Evolutionary conservation across 1,140 invertebrate species (phyloP).

Genomic region (Dysdera silvatica): DNA sequence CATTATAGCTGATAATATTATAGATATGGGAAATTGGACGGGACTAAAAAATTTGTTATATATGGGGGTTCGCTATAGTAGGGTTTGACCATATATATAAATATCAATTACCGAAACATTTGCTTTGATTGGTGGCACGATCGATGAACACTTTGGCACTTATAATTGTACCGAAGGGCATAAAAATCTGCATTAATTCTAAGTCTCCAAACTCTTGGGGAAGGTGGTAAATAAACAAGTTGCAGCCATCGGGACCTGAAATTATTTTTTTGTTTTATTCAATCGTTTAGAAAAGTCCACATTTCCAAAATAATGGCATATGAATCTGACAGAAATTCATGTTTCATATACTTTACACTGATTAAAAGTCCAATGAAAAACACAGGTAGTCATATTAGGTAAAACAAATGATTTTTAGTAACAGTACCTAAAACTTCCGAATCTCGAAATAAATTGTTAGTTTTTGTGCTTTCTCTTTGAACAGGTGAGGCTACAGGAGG

Average conservation of each 20-base stretch:
- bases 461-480: slow-evolving; percentile 84
- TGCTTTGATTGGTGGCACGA: slow-evolving; percentile 99
- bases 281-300: background rate
- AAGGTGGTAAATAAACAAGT: slow-evolving; percentile 99
- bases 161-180: slow-evolving; percentile 98
- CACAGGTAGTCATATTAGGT: background rate
- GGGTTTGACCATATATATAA: too few relatives aligned
- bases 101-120: slow-evolving; percentile 79
- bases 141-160: slow-evolving; percentile 99
- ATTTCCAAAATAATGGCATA: background rate
- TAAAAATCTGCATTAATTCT: slow-evolving; percentile 99
- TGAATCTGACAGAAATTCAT: too few relatives aligned
- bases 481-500: slow-evolving; percentile 70
- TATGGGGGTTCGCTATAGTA: too few relatives aligned
- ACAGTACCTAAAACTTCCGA: background rate
- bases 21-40: too few relatives aligned
- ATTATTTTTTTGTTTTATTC: background rate
- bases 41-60: too few relatives aligned
- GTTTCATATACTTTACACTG: too few relatives aligned
- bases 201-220: slow-evolving; percentile 98
- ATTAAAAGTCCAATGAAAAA: background rate
- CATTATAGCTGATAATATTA: too few relatives aligned
- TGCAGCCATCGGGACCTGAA: slow-evolving; percentile 93
- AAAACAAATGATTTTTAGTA: background rate
- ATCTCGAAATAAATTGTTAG: slow-evolving; percentile 4